phyloP scores from a whole-genome alignment of 2,888 invertebrate genomes.

The Melinaea marsaeus region DNA sequence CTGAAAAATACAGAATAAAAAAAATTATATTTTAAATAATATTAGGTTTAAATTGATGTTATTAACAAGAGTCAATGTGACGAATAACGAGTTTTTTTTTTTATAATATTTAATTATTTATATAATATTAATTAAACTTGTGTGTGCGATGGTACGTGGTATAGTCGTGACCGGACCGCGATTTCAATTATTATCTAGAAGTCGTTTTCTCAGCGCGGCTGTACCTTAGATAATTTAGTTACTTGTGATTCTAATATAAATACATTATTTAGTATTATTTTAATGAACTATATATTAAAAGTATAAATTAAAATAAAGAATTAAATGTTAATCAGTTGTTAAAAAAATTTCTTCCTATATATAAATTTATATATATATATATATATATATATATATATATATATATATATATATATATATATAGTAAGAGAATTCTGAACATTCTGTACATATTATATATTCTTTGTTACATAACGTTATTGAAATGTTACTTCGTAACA shows the following conservation, averaged over 20 bases:
- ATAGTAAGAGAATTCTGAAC: no score
- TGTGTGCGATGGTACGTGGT: slow-evolving; percentile 49
- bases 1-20: no score
- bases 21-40: no score
- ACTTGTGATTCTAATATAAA: slow-evolving; percentile 54
- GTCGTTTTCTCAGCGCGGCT: slow-evolving; percentile 62
- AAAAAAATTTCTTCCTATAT: no score
- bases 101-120: not conserved
- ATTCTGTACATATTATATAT: not conserved
- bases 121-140: not conserved
- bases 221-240: slow-evolving; percentile 67
- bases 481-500: slow-evolving; percentile 6
- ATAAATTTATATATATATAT: no score
- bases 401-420: no score
- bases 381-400: no score
- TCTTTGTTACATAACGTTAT: not conserved
- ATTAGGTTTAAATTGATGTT: no score
- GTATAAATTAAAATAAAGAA: no score
- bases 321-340: no score
- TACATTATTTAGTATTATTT: slow-evolving; percentile 13
- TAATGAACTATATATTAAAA: no score
- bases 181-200: slow-evolving; percentile 76
- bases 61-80: no score
- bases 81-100: slow-evolving; percentile 8
- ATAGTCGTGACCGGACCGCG: slow-evolving; percentile 73